Percentiles rank a stretch among this genome's conserved stretches.
Conservation (phyloP, 2,113 vertebrate genomes). For the Blennius ocellaris region DNA sequence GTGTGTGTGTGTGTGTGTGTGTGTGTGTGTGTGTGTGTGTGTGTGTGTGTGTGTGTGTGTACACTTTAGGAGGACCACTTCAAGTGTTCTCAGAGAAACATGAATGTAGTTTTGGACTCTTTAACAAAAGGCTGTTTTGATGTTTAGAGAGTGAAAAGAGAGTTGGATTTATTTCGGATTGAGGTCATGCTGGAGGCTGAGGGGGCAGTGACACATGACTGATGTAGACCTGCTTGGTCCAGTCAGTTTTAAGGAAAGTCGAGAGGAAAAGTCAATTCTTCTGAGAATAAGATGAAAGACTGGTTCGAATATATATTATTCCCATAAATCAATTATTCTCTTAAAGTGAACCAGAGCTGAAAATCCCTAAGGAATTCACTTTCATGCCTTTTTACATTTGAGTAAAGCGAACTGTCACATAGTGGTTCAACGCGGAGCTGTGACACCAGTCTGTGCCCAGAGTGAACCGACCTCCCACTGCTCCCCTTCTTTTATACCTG, state of each 20-base stretch:
- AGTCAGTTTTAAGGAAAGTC: too few relatives aligned
- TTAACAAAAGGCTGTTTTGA: not conserved
- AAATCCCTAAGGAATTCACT: too few relatives aligned
- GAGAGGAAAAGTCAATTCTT: too few relatives aligned
- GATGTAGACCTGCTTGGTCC: too few relatives aligned
- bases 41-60: not conserved
- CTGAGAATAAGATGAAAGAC: too few relatives aligned
- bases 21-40: constrained; percentile 6
- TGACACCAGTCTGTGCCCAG: not conserved
- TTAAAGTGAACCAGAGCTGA: too few relatives aligned
- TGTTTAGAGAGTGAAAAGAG: not conserved
- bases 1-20: not conserved
- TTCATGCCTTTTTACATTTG: too few relatives aligned
- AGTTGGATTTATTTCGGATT: not conserved
- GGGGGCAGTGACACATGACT: not conserved
- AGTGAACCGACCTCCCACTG: constrained; percentile 33
- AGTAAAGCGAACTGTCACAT: too few relatives aligned
- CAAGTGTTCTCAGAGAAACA: not conserved
- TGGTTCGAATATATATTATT: too few relatives aligned
- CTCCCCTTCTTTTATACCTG: constrained; percentile 61
- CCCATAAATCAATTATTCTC: too few relatives aligned
- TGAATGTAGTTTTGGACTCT: not conserved
- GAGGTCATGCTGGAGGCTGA: not conserved
- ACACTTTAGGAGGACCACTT: not conserved
- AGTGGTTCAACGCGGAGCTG: too few relatives aligned